phyloP scores from a whole-genome alignment of 1,140 invertebrate genomes.

The Drosophila punjabiensis region DNA sequence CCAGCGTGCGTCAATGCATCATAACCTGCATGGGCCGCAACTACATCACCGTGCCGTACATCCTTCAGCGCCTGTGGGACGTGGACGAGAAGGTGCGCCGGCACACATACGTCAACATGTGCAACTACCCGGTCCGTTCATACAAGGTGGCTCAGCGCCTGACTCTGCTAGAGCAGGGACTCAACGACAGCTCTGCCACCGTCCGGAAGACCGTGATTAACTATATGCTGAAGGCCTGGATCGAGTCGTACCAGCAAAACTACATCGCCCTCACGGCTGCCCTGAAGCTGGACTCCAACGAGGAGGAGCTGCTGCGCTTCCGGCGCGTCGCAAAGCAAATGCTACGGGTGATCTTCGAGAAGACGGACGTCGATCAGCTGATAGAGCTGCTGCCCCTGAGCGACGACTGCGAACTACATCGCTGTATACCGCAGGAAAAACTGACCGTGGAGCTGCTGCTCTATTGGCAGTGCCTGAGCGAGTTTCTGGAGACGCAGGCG shows the following conservation, averaged over 20 bases:
- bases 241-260: constrained; percentile 88
- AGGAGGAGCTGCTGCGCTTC: constrained; percentile 82
- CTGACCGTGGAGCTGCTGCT: constrained; percentile 87
- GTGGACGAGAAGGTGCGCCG: constrained; percentile 91
- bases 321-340: constrained; percentile 81
- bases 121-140: constrained; percentile 88
- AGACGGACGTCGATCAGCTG: constrained; percentile 40
- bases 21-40: constrained; percentile 89
- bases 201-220: constrained; percentile 86
- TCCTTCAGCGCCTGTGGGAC: constrained; percentile 90
- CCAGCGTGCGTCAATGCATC: constrained; percentile 90
- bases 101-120: constrained; percentile 90
- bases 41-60: constrained; percentile 88
- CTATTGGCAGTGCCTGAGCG: constrained; percentile 88
- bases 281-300: constrained; percentile 88
- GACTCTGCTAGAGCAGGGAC: constrained; percentile 88
- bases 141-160: constrained; percentile 90
- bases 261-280: constrained; percentile 88
- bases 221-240: constrained; percentile 88
- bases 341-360: constrained; percentile 78
- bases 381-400: constrained; percentile 59
- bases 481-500: constrained; percentile 85
- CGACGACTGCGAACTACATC: constrained; percentile 81
- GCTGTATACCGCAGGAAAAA: constrained; percentile 87
- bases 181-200: constrained; percentile 88